Evolutionary conservation across 2,888 invertebrate species (phyloP), one percentile per base, ranked within the genome.

Genomic region (Bursaphelenchus okinawaensis): DNA sequence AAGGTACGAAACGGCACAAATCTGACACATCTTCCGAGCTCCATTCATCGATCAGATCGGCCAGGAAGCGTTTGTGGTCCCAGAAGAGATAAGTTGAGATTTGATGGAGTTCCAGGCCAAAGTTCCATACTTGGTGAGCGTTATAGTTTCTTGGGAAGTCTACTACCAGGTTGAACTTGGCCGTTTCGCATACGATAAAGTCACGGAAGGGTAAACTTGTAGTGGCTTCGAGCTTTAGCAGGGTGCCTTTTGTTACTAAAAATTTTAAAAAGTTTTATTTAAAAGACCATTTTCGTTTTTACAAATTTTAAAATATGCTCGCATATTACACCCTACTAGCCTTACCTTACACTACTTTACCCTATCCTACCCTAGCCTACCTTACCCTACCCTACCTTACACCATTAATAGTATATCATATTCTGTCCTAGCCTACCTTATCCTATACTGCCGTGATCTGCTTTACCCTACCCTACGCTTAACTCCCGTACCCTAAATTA

Each of bases 81-180:
- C 79, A 80, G 7, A 80, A 72, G 52, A 80, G 71, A 71, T 75
- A 74, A 1, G 71, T 65, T 70, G 90, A 90, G 83, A 92, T 95
- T 66, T 95, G 91, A 16, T 93, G 71, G 95, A 69, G 40, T 40
- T 73, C 67, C n/a, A 75, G 85, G 79, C 90, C 90, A 59, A 93
- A 87, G 69, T 89, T 89, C 96, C 96, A 98, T 75, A 91, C 89
- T 84, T 98, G 96, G 75, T 92, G 91, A 73, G 91, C 92, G 84
- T 96, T 98, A 94, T 95, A 98, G 65, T 89, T 88, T 52, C 90
- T 87, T 0, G 96, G 96, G 84, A 93, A 98, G 80, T 91, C 90
- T 76, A 90, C 90, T 80, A 88, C 88, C 1, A 94, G 87, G 65
- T 90, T 90, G 84, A 95, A 93, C 85, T 93, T 92, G 67, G 96